Evolutionary conservation across 2,113 vertebrate species (phyloP), one percentile per base, ranked within the genome.

Genomic region (Zapus hudsonius): DNA sequence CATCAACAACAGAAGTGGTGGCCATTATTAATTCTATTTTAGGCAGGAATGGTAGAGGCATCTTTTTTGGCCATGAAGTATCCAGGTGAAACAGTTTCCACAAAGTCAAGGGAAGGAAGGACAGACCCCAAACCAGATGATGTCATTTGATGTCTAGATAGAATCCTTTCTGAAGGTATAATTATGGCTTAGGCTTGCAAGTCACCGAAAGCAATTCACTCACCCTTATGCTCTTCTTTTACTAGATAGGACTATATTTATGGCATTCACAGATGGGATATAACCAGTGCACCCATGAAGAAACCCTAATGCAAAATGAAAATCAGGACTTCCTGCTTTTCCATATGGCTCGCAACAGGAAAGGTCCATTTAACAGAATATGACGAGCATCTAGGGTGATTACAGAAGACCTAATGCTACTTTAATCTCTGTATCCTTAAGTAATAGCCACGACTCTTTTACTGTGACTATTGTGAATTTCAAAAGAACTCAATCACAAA

Each of bases 341-440:
- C 11, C 25, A n/a, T 87, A 38, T 1, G 16, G 29, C 29, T 91
- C 40, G 55, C 25, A 11, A n/a, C 16, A 70, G 3, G 2, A 67
- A 79, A 75, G 85, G 80, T 29, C 0, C 44, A 61, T 70, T 29
- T 57, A 67, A 29, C 36, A 88, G 79, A 33, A 67, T 89, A 80
- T 73, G 25, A 63, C 52, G 47, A 55, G 22, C 31, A 22, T 17
- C 7, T n/a, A 84, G 36, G 27, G 16, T 29, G 63, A 61, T 9
- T 69, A 29, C 7, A 81, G 3, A 89, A 75, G 38, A 40, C 12
- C 8, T 3, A 85, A 55, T 63, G 59, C 64, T 87, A 63, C 4
- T 85, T 92, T 80, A 84, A 70, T 72, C 61, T 90, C n/a, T 33
- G 5, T 78, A 55, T 80, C 86, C 66, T 72, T 89, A 81, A 89